Base-by-base conservation (phyloP, 2,797 vertebrate genomes). In the Galago senegalensis region DNA sequence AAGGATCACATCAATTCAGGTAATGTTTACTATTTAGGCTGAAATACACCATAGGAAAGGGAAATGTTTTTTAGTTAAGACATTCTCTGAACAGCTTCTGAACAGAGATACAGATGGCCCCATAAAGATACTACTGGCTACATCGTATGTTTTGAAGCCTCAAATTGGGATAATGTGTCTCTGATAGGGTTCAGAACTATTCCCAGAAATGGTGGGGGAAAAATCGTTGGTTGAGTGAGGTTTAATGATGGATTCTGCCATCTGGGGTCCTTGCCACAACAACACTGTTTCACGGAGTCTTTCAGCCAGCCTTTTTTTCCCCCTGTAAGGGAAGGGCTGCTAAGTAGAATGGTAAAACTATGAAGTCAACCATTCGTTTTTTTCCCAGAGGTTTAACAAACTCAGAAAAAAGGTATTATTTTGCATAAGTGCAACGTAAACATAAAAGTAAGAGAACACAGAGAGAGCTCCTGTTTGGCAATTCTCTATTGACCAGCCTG, bases 101-200 rank as follows among this genome's bases (percentile, higher is more conserved):
- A 97, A 89, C 17, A 95, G 75, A 46, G 53, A 89, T 76, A 53
- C 79, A 96, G 87, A 90, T 88, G 53, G 86, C 86, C 29, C 84
- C 60, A 97, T 89, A 61, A 93, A 81, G 79, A 93, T 96, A 97
- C 56, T 73, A 92, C 67, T 93, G n/a, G 63, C 67, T 95, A 94
- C 37, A 46, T 0, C 72, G 31, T 84, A 95, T 67, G 53, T 92
- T 92, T 84, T 95, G 81, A 95, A 93, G 73, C 29, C 34, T 96
- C 79, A 91, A 88, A 96, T 69, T 80, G 63, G 56, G 53, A 92
- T 92, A 92, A 96, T 85, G 85, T 95, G 83, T 95, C 69, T 93
- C 65, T 56, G 29, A 76, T 40, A 95, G 63, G 86, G 53, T 91
- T 87, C 58, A 18, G 49, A 96, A 96, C 80, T 97, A 97, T 95